These are phyloP conservation scores for Ceyx melanurus DNA, from an alignment of 2,113 vertebrate species.

Conservation along the genomic window DNA sequence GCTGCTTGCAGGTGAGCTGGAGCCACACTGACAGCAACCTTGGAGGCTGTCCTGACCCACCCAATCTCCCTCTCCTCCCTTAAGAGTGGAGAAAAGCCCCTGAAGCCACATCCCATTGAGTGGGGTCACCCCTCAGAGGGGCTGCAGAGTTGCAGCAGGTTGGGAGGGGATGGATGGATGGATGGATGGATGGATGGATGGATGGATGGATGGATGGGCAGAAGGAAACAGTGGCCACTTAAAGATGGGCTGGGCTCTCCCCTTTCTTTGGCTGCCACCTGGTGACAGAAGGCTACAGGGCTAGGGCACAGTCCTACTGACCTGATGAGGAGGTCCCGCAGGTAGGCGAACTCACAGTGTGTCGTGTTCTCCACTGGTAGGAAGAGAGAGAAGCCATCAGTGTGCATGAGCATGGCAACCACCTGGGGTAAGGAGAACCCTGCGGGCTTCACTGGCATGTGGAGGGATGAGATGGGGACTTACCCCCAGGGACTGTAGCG, in stretches of 20 bases:
- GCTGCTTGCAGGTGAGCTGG: background rate
- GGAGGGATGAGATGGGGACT: background rate
- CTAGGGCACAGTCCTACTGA: conserved; percentile 47
- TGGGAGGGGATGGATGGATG: background rate
- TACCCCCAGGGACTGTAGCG: fast-evolving
- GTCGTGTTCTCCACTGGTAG: conserved; percentile 92
- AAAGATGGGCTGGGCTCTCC: background rate
- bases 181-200: background rate
- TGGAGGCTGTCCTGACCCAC: background rate
- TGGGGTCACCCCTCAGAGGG: background rate
- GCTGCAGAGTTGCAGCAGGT: background rate
- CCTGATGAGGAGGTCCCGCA: conserved; percentile 98
- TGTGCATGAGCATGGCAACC: fast-evolving
- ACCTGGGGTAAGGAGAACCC: fast-evolving
- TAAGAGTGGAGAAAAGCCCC: background rate
- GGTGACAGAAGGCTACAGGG: background rate
- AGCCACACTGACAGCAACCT: background rate
- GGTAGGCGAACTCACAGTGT: conserved; percentile 97
- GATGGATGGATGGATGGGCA: background rate
- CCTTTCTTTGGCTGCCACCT: background rate
- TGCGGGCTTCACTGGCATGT: fast-evolving
- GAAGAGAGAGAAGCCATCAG: background rate
- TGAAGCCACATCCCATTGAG: fast-evolving
- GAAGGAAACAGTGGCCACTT: background rate
- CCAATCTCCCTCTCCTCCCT: background rate